Evolutionary conservation across 2,888 invertebrate genomes (phyloP), one percentile per base, ranked within the genome.

Genomic region (Amphimallon solstitiale): DNA sequence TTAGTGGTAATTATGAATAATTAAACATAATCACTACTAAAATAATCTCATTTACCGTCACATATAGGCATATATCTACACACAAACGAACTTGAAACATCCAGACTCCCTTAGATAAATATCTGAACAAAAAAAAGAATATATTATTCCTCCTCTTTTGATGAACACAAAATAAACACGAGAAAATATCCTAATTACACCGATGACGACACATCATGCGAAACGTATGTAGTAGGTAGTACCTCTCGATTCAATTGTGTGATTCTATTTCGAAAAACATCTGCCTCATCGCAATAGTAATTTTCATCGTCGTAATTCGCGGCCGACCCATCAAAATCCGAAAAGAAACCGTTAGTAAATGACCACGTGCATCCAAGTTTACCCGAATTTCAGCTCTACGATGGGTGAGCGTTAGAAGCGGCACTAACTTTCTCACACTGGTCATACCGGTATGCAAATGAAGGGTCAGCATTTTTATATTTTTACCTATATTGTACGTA

Each of bases 401-500:
- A 3, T 2, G 10, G 6, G 17, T 10, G 10, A 2, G 17, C 23
- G 38, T 51, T 45, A 37, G 45, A 49, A 3, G 1, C 34, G 12
- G n/a, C 35, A 12, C 34, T 15, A n/a, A 61, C 67, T 70, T 75
- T 75, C 75, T 68, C 74, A 76, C 71, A 76, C 70, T 79, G 80
- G 80, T 80, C 80, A 79, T 73, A 73, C 79, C 71, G 70, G 80
- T 80, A 80, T 80, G 79, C 75, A 80, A 79, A 80, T 80, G 63
- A 77, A 71, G 78, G 80, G 80, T 80, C 80, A 80, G 76, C 75
- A 75, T 78, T 77, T 79, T 79, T 76, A 75, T 74, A 73, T 29
- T 29, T 29, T 29, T 29, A 67, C 72, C 72, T 68, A 74, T 73
- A 72, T 65, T 71, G 68, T 62, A n/a, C n/a, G 68, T 67, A 70